phyloP scores from a whole-genome alignment of 2,888 invertebrate species.

The Dolichomitus sp. region DNA sequence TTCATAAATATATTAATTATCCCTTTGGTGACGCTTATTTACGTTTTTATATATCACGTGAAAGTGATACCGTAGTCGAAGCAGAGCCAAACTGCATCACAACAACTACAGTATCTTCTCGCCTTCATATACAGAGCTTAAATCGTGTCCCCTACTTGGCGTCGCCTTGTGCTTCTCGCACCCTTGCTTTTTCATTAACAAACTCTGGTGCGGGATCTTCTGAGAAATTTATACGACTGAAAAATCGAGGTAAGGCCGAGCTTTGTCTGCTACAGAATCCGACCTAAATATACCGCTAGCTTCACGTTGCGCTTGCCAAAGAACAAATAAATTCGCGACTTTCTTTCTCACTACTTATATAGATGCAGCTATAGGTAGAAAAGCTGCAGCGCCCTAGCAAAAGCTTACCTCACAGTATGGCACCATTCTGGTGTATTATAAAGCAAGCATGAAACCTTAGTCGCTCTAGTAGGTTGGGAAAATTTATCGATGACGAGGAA shows the following conservation, averaged over 20 bases:
- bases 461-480: slow-evolving; percentile 18
- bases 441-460: slow-evolving; percentile 13
- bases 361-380: not conserved
- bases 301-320: slow-evolving; percentile 19
- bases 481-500: slow-evolving; percentile 51
- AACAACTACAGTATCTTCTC: not conserved
- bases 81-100: not conserved
- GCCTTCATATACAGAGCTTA: slow-evolving; percentile 7
- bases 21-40: too few relatives aligned
- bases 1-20: too few relatives aligned
- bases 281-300: not conserved
- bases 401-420: slow-evolving; percentile 1
- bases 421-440: not conserved
- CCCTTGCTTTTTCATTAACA: slow-evolving; percentile 51
- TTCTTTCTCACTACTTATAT: slow-evolving; percentile 10
- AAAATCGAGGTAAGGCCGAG: slow-evolving; percentile 45
- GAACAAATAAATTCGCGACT: slow-evolving; percentile 44
- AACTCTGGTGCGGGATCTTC: slow-evolving; percentile 14
- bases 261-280: slow-evolving; percentile 20
- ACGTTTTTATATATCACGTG: not conserved
- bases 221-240: slow-evolving; percentile 43
- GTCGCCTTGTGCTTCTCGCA: slow-evolving; percentile 9
- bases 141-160: slow-evolving; percentile 34
- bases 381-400: not conserved
- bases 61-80: not conserved